A percentile compares a stretch with the other conserved stretches of the same genome.
Conservation (phyloP, 2,113 vertebrate genomes). For the Parus major region DNA sequence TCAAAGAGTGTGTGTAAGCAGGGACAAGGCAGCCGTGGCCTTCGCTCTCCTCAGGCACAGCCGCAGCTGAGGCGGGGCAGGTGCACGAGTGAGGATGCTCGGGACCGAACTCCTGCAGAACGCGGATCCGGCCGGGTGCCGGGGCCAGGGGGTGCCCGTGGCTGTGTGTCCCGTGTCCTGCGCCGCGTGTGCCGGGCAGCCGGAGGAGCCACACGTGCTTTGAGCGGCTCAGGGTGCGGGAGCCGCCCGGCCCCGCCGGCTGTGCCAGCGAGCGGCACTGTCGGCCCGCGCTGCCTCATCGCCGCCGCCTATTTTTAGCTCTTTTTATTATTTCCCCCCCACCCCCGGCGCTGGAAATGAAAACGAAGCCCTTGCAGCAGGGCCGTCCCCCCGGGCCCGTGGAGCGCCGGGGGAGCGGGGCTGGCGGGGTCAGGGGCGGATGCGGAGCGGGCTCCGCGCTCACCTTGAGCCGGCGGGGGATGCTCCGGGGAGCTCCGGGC, state of each 20-base stretch:
- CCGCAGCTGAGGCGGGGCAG: not conserved
- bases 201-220: not conserved
- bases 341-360: not conserved
- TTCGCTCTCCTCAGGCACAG: not conserved
- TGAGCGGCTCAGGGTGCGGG: not conserved
- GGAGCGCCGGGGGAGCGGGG: not conserved
- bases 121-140: accelerated
- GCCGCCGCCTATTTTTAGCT: constrained; percentile 17
- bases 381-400: not conserved
- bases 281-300: not conserved
- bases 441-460: not conserved
- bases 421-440: not conserved
- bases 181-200: not conserved
- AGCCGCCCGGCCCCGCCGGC: not conserved
- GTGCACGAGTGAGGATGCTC: accelerated
- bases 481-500: not conserved
- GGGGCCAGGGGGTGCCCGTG: accelerated
- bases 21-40: not conserved
- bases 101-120: accelerated
- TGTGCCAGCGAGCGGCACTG: constrained; percentile 44
- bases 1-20: accelerated
- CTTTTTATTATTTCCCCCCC: not conserved
- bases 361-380: not conserved
- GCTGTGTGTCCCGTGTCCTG: not conserved
- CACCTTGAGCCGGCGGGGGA: constrained; percentile 13